These are phyloP conservation scores for Teinopalpus imperialis DNA, from an alignment of 2,888 invertebrate species.

Conservation along the genomic window DNA sequence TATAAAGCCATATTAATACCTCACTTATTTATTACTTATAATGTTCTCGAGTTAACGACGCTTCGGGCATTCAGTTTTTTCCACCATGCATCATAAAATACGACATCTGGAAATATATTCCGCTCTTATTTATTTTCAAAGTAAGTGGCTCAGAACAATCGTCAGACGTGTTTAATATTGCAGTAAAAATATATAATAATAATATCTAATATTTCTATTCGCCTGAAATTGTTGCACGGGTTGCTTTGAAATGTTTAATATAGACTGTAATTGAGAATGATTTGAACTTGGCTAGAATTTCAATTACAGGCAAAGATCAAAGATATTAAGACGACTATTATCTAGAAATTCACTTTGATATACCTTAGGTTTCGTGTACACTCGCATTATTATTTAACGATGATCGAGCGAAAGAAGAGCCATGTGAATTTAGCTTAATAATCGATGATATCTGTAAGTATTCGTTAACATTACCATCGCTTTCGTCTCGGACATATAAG, in stretches of 20 bases:
- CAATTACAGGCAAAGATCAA: too few species aligned
- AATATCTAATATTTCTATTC: too few species aligned
- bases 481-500: slow-evolving; percentile 42
- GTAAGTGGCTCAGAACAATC: slow-evolving; percentile 54
- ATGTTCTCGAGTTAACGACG: slow-evolving; percentile 79
- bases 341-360: too few species aligned
- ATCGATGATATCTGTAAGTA: slow-evolving; percentile 15
- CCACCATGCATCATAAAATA: slow-evolving; percentile 72
- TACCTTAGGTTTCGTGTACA: too few species aligned
- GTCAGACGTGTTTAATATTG: slow-evolving; percentile 42
- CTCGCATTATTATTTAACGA: too few species aligned
- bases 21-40: slow-evolving; percentile 76
- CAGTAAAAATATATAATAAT: too few species aligned
- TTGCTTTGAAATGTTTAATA: too few species aligned
- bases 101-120: slow-evolving; percentile 64
- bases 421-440: slow-evolving; percentile 37
- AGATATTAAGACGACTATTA: too few species aligned
- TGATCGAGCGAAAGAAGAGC: too few species aligned
- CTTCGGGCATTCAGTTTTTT: slow-evolving; percentile 68
- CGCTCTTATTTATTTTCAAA: slow-evolving; percentile 57
- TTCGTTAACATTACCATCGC: slow-evolving; percentile 18
- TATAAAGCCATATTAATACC: slow-evolving; percentile 76
- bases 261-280: too few species aligned
- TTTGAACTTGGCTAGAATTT: too few species aligned
- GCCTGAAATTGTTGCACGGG: too few species aligned